These are phyloP conservation scores for Epsilonema sp. DNA, from an alignment of 2,888 invertebrate genomes.

Conservation along the genomic window DNA sequence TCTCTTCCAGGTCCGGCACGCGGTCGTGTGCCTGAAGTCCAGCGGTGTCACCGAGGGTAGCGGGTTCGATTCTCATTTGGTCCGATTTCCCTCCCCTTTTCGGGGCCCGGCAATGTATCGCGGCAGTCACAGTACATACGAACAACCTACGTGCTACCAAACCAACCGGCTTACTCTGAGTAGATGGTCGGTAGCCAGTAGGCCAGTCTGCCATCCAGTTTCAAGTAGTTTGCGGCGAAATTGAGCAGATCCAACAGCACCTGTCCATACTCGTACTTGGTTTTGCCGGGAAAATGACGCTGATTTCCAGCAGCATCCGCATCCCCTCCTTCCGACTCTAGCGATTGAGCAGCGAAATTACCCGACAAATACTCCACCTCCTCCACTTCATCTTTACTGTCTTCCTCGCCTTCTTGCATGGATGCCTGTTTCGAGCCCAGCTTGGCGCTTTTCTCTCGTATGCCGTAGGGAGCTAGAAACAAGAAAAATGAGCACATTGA, in stretches of 20 bases:
- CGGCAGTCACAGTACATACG: no score
- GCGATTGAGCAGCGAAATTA: constrained; percentile 25
- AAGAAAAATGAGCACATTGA: no score
- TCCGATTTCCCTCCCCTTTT: no score
- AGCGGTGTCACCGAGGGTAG: no score
- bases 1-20: no score
- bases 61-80: no score
- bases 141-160: no score
- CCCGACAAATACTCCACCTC: constrained; percentile 5
- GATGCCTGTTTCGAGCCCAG: constrained; percentile 39
- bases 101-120: no score
- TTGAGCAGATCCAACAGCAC: constrained; percentile 62
- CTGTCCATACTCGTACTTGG: constrained; percentile 59
- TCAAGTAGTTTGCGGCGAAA: constrained; percentile 58
- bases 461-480: constrained; percentile 85
- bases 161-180: constrained; percentile 26
- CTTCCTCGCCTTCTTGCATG: background rate
- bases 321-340: no score
- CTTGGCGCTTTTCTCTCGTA: constrained; percentile 72
- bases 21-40: no score
- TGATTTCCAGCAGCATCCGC: background rate
- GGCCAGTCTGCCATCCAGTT: constrained; percentile 56
- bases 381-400: background rate
- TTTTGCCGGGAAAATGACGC: constrained; percentile 38
- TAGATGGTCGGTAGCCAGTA: constrained; percentile 85